phyloP scores from a whole-genome alignment of 2,113 vertebrate genomes.

The Serilophus lunatus region DNA sequence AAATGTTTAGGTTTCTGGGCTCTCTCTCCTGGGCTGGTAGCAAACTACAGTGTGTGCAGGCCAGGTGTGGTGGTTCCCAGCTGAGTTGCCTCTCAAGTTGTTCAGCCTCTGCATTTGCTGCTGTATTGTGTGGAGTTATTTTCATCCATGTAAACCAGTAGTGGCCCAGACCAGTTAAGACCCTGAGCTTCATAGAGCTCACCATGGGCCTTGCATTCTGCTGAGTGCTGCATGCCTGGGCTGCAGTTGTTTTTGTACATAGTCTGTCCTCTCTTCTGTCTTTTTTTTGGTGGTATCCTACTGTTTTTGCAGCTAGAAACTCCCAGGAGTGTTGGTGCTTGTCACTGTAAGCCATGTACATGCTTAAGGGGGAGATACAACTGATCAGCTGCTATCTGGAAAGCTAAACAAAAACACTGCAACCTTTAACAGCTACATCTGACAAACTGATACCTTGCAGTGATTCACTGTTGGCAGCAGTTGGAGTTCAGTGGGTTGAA shows the following conservation, averaged over 20 bases:
- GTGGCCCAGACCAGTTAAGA: background rate
- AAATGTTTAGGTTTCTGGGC: background rate
- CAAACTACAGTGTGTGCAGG: background rate
- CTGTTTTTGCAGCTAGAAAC: background rate
- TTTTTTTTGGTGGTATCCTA: accelerated
- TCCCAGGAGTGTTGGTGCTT: background rate
- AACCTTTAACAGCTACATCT: background rate
- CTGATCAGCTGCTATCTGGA: background rate
- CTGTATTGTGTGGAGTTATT: too few relatives aligned
- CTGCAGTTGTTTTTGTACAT: background rate
- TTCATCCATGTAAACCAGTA: too few relatives aligned
- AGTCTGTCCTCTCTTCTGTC: background rate
- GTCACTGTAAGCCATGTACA: background rate
- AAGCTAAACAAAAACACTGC: background rate
- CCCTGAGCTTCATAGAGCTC: background rate
- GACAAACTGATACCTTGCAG: background rate
- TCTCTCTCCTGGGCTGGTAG: background rate
- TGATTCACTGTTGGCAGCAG: accelerated
- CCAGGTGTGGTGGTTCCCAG: accelerated
- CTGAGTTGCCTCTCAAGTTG: background rate
- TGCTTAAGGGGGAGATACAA: background rate
- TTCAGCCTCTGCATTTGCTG: too few relatives aligned
- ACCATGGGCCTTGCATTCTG: accelerated
- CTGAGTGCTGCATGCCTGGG: accelerated
- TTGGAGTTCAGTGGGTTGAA: background rate